Base-by-base conservation (phyloP, 30 jellyfish, hydroid and myxozoan genomes). In the Aurelia aurita region DNA sequence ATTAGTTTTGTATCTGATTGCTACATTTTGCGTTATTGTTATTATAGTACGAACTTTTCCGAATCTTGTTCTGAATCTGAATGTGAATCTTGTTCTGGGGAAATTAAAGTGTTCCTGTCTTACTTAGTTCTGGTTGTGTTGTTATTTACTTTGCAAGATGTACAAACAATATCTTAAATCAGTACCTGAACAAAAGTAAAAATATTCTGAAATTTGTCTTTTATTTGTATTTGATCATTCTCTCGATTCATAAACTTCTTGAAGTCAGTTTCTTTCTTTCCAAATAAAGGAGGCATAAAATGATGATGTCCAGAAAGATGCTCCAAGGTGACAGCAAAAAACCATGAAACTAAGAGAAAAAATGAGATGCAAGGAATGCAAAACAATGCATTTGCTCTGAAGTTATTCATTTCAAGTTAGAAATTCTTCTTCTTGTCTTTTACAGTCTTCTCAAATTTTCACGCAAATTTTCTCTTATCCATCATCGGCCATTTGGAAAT, bases 131-230 rank as follows among this genome's bases (percentile, higher is more conserved):
- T n/a, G n/a, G n/a, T n/a, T n/a, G n/a, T n/a, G 43, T 31, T 5
- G 43, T 31, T 31, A 39, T 15, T 20, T 11, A 15, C 5, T 72
- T 44, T 43, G 10, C 20, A 16, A 35, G 31, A 54, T 3, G 1
- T 18, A 21, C 12, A 45, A 26, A 20, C 27, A 20, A 16, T 22
- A 6, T 1, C n/a, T n/a, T n/a, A n/a, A n/a, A n/a, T n/a, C 18
- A 19, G 6, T 21, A 84, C 94, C 94, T 84, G 94, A 21, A 84
- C 62, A 73, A 84, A 84, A 54, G 77, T 39, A 15, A 84, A 47
- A 0, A 84, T 58, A 44, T 84, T 84, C 23, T 55, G 49, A 22
- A 46, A 16, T 1, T 31, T 53, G 47, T 60, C 72, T 7, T 79
- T 54, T 0, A 83, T 84, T 64, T 19, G 71, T 2, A 83, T 69